These are phyloP conservation scores for Troilus luridus DNA, from an alignment of 2,888 invertebrate genomes.

Conservation along the genomic window DNA sequence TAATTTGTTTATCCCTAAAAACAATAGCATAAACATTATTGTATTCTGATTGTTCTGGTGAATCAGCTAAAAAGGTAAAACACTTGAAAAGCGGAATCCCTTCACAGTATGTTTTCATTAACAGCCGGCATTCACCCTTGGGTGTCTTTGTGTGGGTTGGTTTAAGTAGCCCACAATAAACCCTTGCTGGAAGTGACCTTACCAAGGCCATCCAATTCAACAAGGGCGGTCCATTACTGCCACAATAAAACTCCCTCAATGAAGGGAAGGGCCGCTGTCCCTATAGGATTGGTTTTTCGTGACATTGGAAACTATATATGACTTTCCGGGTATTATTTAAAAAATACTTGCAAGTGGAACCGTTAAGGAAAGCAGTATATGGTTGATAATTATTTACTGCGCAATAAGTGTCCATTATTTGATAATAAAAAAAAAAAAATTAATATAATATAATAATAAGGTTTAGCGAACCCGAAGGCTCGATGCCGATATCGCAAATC, in stretches of 20 bases:
- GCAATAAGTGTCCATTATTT: too few relatives aligned
- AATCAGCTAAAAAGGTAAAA: background rate
- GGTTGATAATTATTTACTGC: too few relatives aligned
- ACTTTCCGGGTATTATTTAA: background rate
- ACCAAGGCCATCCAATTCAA: background rate
- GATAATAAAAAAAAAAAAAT: too few relatives aligned
- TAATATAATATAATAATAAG: too few relatives aligned
- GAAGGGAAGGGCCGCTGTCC: background rate
- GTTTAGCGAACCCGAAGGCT: too few relatives aligned
- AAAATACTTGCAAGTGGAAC: background rate
- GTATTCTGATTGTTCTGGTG: background rate
- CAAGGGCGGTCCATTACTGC: conserved; percentile 3
- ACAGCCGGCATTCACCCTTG: background rate
- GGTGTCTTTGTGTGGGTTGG: background rate
- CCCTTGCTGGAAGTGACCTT: background rate
- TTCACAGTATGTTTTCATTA: background rate
- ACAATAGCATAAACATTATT: background rate
- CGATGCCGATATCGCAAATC: too few relatives aligned
- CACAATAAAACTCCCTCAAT: conserved; percentile 2
- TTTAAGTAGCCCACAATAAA: conserved; percentile 10
- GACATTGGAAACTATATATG: background rate
- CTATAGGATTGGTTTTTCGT: background rate
- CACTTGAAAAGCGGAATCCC: background rate
- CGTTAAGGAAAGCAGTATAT: too few relatives aligned
- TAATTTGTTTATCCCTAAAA: background rate